Evolutionary conservation across 2,888 invertebrate genomes (phyloP).

Genomic region (Ptychoptera albimana): DNA sequence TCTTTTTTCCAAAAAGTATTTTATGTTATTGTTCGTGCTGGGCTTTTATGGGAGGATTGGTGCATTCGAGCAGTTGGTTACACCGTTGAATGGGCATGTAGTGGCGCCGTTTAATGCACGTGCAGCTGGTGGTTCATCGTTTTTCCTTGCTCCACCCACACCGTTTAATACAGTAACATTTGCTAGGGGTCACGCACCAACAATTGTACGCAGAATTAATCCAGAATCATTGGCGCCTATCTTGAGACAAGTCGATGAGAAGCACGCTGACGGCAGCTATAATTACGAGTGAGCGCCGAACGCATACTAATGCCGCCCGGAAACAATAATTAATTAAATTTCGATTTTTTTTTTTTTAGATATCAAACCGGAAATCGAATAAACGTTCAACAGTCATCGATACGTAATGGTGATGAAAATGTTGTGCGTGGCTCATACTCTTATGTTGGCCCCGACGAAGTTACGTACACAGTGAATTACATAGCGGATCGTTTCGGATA

Average conservation of each 20-base stretch:
- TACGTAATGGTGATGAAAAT: slow-evolving; percentile 3
- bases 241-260: slow-evolving; percentile 3
- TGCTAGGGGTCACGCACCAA: too few relatives aligned
- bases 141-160: too few relatives aligned
- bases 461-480: slow-evolving; percentile 7
- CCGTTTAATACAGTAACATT: too few relatives aligned
- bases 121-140: too few relatives aligned
- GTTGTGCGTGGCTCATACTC: slow-evolving; percentile 8
- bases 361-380: slow-evolving; percentile 11
- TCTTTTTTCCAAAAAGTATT: too few relatives aligned
- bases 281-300: slow-evolving; percentile 6
- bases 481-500: slow-evolving; percentile 7
- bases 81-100: too few relatives aligned
- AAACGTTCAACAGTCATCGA: slow-evolving; percentile 6
- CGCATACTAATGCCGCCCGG: not conserved
- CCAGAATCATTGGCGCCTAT: slow-evolving; percentile 2
- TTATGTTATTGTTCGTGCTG: too few relatives aligned
- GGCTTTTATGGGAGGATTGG: too few relatives aligned
- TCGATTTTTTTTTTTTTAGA: slow-evolving; percentile 3
- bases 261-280: slow-evolving; percentile 5
- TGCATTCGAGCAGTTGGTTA: too few relatives aligned
- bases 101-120: too few relatives aligned
- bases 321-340: not conserved
- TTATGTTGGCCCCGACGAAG: slow-evolving; percentile 9
- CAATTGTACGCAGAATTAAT: too few relatives aligned